A percentile compares a stretch with the other conserved stretches of the same genome.
Evolutionary conservation across 53 echinoderm and acorn worm genomes (phyloP).

Genomic region (Actinopyga echinites): DNA sequence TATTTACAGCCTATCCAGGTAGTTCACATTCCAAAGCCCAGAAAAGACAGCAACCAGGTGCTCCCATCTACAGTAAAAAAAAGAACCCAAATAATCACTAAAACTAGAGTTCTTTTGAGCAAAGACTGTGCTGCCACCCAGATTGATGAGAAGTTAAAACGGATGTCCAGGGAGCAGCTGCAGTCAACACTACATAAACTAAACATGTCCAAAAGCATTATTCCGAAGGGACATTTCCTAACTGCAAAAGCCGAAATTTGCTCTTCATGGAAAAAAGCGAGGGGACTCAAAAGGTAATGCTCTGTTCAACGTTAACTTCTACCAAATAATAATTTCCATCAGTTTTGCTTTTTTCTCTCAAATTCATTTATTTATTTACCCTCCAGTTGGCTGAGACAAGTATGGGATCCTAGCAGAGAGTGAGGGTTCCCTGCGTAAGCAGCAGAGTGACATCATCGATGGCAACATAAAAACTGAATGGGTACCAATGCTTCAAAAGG

Average conservation of each 20-base stretch:
- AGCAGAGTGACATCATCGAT: conserved; percentile 13
- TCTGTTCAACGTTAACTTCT: too few relatives aligned
- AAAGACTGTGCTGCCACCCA: neutral
- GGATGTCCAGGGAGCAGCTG: neutral
- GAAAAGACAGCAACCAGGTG: neutral
- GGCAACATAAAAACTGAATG: conserved; percentile 41
- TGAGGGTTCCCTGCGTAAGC: neutral
- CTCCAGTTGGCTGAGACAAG: conserved; percentile 45
- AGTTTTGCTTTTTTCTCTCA: neutral
- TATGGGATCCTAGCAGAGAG: conserved; percentile 36
- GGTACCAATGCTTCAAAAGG: conserved; percentile 32
- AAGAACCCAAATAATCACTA: neutral
- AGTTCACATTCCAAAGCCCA: neutral
- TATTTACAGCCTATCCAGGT: too few relatives aligned
- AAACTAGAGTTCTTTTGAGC: neutral
- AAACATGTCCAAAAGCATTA: neutral
- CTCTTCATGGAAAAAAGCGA: conserved; percentile 1
- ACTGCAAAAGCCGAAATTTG: neutral
- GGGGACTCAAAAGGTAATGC: too few relatives aligned
- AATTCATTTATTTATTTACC: neutral
- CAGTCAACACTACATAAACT: too few relatives aligned
- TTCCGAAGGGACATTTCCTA: neutral
- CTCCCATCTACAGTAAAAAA: neutral
- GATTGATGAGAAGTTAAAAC: neutral
- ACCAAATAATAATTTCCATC: too few relatives aligned